Evolutionary conservation across 2,888 invertebrate species (phyloP), one percentile per base, ranked within the genome.

Genomic region (Ichneumoninae sp.): DNA sequence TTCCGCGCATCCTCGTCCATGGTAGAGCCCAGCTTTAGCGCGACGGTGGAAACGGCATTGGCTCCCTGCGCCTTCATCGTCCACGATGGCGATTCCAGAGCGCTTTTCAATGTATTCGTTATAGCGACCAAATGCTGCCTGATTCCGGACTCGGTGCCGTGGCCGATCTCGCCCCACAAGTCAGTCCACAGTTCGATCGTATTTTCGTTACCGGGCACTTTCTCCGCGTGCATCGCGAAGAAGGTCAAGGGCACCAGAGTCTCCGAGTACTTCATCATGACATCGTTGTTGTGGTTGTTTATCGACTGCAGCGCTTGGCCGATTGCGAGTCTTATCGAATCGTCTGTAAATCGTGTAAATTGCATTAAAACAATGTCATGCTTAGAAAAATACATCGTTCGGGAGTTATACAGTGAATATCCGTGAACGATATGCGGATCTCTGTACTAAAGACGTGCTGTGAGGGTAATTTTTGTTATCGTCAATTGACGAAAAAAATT

Each of bases 161-260:
- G 97, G 85, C 97, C 97, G 47, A 97, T 96, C 91, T 98, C 98
- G 66, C 96, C 95, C 98, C 98, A 98, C 57, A 98, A 95, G 92
- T 98, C 98, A 86, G 97, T 97, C 96, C 97, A 98, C 85, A 96
- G 94, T 90, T 97, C 96, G 85, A 97, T 95, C 13, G 96, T 96
- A 13, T 91, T 91, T 87, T 95, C 95, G 84, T 95, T 95, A 95
- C 95, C 96, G 30, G 96, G 95, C 19, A 95, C 96, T 91, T 96
- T 96, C 89, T 96, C 96, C 22, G 96, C 97, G 91, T 98, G 98
- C 97, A 98, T 98, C 13, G 98, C 98, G 87, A 98, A 96, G 93
- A 98, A 98, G 30, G 97, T 96, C 79, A 98, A 94, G 0, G 98
- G 98, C 88, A 98, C 95, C 10, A 98, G 95, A 36, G 96, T 94